Evolutionary conservation across 2,113 vertebrate species (phyloP), one percentile per base, ranked within the genome.

Genomic region (Pedetes capensis): DNA sequence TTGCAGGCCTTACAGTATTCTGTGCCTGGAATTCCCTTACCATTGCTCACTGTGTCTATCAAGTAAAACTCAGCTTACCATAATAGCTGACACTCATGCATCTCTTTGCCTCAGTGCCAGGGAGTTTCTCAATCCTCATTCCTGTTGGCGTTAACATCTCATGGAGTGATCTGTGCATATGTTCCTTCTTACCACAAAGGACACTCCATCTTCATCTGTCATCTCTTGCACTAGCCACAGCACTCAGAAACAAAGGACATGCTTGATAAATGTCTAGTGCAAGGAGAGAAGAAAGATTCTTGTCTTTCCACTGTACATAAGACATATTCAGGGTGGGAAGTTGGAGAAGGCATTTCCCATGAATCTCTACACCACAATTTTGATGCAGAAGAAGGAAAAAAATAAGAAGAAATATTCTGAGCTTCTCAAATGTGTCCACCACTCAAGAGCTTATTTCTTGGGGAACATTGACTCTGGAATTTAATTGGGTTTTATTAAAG

Each of bases 401-500:
- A 59, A 27, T 1, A 47, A 69, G 23, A 22, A 49, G 3, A 49
- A 81, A 29, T 59, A 55, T 79, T 76, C n/a, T 88, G 63, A 86
- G 51, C 23, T 71, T 87, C 27, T 80, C 32, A 86, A 61, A 71
- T 63, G 49, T 86, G 16, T 11, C 59, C 25, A 72, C 16, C 20
- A 20, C 16, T 89, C 20, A 80, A 47, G 16, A 82, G 13, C 18
- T 87, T 47, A 66, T 92, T 91, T 96, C n/a, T 75, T 75, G 34
- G 61, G 39, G 3, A 89, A 23, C 34, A 87, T 9, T n/a, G 29
- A n/a, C 68, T 74, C 34, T 79, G 23, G 42, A 71, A 86, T 74
- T 61, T n/a, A 95, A 91, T 25, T 80, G 5, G 42, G 76, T 81
- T 94, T 91, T 89, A 94, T 81, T 59, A 89, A 92, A 87, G 22